These are phyloP conservation scores for Lamprotornis superbus DNA, from an alignment of 2,113 vertebrate genomes.

Conservation along the genomic window DNA sequence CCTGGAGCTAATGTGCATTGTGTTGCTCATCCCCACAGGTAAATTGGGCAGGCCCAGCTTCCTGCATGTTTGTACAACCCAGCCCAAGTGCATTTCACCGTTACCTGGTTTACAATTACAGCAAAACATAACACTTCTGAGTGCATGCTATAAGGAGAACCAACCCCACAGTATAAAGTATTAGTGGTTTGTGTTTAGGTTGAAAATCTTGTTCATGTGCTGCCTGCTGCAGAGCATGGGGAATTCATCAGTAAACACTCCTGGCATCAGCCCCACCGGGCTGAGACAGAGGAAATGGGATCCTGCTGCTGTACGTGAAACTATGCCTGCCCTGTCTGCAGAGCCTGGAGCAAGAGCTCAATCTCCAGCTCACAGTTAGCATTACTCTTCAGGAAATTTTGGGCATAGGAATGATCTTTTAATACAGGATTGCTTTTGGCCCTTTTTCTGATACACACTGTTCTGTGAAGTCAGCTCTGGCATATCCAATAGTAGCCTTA, in stretches of 20 bases:
- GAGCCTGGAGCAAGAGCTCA: background rate
- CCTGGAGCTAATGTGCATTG: accelerated
- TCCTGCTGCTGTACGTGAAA: background rate
- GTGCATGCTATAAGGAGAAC: background rate
- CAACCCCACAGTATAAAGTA: background rate
- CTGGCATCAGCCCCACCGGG: background rate
- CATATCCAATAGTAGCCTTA: background rate
- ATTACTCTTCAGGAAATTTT: background rate
- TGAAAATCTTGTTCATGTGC: background rate
- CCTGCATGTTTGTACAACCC: background rate
- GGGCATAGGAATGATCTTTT: background rate
- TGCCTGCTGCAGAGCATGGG: background rate
- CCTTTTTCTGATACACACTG: background rate
- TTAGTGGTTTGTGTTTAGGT: background rate
- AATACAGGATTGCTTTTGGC: background rate
- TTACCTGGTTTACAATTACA: background rate
- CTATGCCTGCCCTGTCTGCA: background rate
- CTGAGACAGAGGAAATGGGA: background rate
- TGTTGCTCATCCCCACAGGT: background rate
- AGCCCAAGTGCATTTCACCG: background rate
- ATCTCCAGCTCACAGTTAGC: background rate
- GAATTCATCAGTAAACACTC: background rate
- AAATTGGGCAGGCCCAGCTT: background rate
- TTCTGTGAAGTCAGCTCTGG: background rate
- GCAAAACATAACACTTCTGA: background rate